Percentiles rank a stretch among this genome's conserved stretches.
phyloP scores from a whole-genome alignment of 37 sponge, comb jelly and placozoan genomes.

The Mnemiopsis leidyi region DNA sequence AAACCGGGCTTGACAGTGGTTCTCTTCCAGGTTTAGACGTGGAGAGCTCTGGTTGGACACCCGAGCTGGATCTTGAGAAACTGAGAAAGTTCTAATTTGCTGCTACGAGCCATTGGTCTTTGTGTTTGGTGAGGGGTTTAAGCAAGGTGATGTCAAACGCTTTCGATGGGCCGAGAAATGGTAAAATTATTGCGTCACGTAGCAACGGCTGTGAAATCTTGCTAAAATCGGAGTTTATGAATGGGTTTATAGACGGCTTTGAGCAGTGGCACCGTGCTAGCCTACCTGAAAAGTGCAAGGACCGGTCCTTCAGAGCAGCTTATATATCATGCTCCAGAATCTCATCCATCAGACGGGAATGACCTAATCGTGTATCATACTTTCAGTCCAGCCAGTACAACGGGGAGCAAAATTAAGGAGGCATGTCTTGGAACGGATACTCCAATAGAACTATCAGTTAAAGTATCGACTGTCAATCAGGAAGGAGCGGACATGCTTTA shows the following conservation, averaged over 20 bases:
- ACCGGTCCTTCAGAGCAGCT: not conserved
- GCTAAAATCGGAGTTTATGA: not conserved
- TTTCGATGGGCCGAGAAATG: not conserved
- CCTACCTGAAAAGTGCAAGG: not conserved
- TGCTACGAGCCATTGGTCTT: not conserved
- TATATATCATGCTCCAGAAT: not conserved
- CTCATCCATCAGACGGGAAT: not conserved
- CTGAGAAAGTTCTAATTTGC: too few species aligned
- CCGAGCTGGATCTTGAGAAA: too few species aligned
- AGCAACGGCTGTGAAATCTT: not conserved
- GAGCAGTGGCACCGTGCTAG: not conserved
- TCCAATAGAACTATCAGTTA: not conserved
- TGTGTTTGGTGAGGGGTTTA: not conserved
- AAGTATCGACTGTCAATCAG: not conserved
- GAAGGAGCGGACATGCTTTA: not conserved
- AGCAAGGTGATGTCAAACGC: not conserved
- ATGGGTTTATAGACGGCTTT: not conserved
- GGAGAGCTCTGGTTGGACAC: too few species aligned
- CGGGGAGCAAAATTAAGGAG: too few species aligned
- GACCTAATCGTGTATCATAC: not conserved
- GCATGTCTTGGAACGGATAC: not conserved
- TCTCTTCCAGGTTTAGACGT: too few species aligned
- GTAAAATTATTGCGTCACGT: not conserved
- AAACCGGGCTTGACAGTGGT: too few species aligned
- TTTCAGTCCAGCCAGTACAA: not conserved